Percentiles rank a stretch among this genome's conserved stretches.
Conservation (phyloP, 2,888 invertebrate genomes). For the Myopa tessellatipennis region DNA sequence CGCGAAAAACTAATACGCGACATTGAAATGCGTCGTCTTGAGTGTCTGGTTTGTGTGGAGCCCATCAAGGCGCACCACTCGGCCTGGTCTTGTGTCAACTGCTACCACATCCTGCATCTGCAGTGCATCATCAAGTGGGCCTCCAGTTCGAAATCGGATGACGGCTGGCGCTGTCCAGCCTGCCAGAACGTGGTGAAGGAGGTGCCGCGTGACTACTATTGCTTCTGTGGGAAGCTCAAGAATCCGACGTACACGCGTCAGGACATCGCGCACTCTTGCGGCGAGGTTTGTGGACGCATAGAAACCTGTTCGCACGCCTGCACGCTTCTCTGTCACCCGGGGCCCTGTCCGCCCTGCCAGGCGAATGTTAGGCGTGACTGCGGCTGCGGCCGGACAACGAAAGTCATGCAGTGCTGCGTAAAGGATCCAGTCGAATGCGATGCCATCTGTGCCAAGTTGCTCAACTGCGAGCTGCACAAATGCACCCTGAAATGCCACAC, state of each 20-base stretch:
- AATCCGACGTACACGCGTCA: conserved; percentile 82
- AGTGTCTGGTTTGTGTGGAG: conserved; percentile 96
- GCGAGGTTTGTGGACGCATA: conserved; percentile 79
- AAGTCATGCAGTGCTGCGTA: conserved; percentile 78
- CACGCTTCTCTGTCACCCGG: conserved; percentile 89
- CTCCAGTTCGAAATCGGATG: conserved; percentile 80
- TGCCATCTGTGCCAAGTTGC: conserved; percentile 76
- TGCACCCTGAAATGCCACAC: conserved; percentile 83
- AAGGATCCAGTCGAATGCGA: conserved; percentile 80
- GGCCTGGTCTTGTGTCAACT: conserved; percentile 92
- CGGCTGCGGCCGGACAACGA: conserved; percentile 81
- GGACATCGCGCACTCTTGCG: conserved; percentile 91
- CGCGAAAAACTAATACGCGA: conserved; percentile 86
- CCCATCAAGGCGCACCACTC: conserved; percentile 81
- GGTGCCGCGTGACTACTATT: conserved; percentile 84
- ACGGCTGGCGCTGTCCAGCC: conserved; percentile 95
- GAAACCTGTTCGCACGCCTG: conserved; percentile 76
- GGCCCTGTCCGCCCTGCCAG: conserved; percentile 91
- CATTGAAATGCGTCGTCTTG: conserved; percentile 82
- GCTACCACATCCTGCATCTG: conserved; percentile 93
- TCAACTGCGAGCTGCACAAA: conserved; percentile 82
- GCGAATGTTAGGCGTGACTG: conserved; percentile 79
- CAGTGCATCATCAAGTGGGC: conserved; percentile 94
- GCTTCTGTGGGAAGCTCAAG: conserved; percentile 87
- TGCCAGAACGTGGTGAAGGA: conserved; percentile 85